Evolutionary conservation across 2,113 vertebrate genomes (phyloP).

Genomic region (Lates calcarifer): DNA sequence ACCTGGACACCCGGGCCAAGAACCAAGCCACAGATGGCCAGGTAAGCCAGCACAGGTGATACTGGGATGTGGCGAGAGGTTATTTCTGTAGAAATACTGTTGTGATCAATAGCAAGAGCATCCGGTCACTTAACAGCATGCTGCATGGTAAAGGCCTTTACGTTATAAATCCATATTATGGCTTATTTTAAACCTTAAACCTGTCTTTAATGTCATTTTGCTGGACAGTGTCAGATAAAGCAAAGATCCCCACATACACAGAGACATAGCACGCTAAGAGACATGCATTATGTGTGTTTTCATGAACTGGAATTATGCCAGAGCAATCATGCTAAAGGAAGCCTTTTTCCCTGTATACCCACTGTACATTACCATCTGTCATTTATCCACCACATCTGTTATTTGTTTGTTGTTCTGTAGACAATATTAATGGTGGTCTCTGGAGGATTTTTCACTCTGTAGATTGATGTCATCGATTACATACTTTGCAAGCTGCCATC

Average conservation of each 20-base stretch:
- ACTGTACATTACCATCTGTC: conserved; percentile 52
- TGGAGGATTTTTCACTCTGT: conserved; percentile 5
- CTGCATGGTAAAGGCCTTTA: conserved; percentile 8
- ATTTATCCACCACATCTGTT: conserved; percentile 43
- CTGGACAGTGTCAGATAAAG: background rate
- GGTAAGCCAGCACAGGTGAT: conserved; percentile 79
- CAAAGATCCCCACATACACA: background rate
- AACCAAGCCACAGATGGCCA: conserved; percentile 90
- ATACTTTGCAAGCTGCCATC: background rate
- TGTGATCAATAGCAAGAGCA: background rate
- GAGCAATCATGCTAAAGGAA: conserved; percentile 26
- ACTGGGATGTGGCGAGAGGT: background rate
- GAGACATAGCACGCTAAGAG: conserved; percentile 6
- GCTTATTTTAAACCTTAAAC: background rate
- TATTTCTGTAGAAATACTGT: background rate
- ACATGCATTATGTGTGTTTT: conserved; percentile 3
- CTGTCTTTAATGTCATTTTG: background rate
- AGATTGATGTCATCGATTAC: background rate
- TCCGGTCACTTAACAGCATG: background rate
- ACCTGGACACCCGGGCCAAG: conserved; percentile 93
- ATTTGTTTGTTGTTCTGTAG: conserved; percentile 13
- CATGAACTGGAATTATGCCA: conserved; percentile 28
- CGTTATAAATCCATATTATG: background rate
- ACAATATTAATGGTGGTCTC: conserved; percentile 23
- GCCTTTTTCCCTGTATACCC: conserved; percentile 27